Conservation (phyloP, 2,797 vertebrate species). For the Bucorvus abyssinicus region DNA sequence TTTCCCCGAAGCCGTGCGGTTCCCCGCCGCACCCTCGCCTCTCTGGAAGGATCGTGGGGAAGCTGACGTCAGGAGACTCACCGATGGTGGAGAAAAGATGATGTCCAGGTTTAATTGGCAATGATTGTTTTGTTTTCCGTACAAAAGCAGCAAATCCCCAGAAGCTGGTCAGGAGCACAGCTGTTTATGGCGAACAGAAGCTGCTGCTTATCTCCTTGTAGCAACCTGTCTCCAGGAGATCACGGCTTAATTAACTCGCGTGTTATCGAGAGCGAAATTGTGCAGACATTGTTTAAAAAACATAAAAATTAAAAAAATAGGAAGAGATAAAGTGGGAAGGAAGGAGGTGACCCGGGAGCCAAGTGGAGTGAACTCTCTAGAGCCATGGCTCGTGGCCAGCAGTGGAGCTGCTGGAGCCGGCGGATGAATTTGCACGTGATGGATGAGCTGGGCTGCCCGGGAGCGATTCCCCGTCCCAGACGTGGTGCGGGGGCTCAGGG, state of each 20-base stretch:
- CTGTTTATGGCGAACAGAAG: slow-evolving; percentile 66
- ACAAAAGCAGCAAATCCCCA: slow-evolving; percentile 71
- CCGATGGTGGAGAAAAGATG: not conserved
- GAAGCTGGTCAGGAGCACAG: slow-evolving; percentile 66
- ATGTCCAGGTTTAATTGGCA: slow-evolving; percentile 60
- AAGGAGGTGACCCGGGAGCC: slow-evolving; percentile 51
- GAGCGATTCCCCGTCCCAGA: accelerated
- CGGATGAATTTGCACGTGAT: not conserved
- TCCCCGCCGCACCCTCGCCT: not conserved
- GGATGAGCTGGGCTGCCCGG: not conserved
- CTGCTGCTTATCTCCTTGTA: slow-evolving; percentile 73
- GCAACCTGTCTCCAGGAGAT: slow-evolving; percentile 75
- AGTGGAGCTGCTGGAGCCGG: not conserved
- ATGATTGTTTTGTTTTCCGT: slow-evolving; percentile 66
- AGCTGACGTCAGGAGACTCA: slow-evolving; percentile 37
- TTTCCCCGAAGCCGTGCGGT: not conserved
- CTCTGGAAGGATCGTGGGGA: not conserved
- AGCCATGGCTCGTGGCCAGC: not conserved
- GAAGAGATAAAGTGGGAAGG: slow-evolving; percentile 45
- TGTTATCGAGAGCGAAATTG: slow-evolving; percentile 69
- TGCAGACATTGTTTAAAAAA: slow-evolving; percentile 52
- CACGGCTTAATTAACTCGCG: slow-evolving; percentile 77
- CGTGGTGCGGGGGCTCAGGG: accelerated
- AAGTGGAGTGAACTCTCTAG: not conserved
- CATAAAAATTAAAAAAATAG: slow-evolving; percentile 36